Evolutionary conservation across 2,113 vertebrate genomes (phyloP).

Genomic region (Parus major): DNA sequence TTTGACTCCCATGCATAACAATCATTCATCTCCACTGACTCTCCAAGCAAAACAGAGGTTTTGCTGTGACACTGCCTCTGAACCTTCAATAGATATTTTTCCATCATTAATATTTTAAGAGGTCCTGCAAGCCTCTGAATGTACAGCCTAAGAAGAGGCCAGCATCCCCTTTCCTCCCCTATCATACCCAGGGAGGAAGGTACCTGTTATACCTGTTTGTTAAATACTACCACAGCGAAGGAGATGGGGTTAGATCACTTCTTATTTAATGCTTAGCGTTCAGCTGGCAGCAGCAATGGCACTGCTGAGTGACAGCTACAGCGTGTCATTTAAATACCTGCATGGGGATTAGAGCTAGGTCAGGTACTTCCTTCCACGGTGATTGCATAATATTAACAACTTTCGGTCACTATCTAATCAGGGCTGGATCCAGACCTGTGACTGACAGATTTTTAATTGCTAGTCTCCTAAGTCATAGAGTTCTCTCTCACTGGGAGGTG

Average conservation of each 20-base stretch:
- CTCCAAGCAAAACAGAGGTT: background rate
- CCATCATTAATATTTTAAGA: background rate
- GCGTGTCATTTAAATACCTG: background rate
- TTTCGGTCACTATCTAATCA: conserved; percentile 35
- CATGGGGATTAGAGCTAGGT: background rate
- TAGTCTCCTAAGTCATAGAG: conserved; percentile 23
- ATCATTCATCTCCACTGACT: background rate
- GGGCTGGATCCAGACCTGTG: conserved; percentile 26
- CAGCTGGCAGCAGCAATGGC: background rate
- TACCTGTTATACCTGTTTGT: background rate
- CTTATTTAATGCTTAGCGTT: background rate
- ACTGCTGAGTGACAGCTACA: background rate
- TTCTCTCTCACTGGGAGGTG: conserved; percentile 19
- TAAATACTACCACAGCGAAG: background rate
- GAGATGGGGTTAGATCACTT: background rate
- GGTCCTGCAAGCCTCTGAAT: background rate
- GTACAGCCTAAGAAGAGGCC: background rate
- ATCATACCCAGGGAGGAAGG: background rate
- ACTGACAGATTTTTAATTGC: conserved; percentile 66
- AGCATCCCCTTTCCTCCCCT: background rate
- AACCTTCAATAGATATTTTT: background rate
- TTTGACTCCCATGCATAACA: background rate
- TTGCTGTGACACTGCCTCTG: background rate
- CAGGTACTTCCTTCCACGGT: background rate
- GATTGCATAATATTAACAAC: background rate